These are phyloP conservation scores for Aix galericulata DNA, from an alignment of 2,113 vertebrate species.

Conservation along the genomic window DNA sequence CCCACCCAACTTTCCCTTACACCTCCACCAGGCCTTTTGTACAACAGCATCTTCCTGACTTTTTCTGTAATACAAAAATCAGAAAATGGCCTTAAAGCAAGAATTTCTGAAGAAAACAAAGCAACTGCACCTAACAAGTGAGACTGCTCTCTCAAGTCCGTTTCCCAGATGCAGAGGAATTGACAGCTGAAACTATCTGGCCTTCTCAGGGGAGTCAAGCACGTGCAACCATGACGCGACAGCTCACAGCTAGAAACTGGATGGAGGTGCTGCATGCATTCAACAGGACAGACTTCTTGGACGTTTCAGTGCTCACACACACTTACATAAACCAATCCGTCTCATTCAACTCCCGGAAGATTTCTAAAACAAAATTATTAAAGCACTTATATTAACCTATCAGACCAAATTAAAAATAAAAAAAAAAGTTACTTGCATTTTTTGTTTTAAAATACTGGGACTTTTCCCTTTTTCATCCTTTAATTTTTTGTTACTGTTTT, in stretches of 20 bases:
- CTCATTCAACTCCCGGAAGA: background rate
- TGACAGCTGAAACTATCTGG: background rate
- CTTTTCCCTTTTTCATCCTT: background rate
- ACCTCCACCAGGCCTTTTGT: background rate
- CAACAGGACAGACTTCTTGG: background rate
- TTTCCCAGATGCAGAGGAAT: background rate
- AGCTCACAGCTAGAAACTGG: background rate
- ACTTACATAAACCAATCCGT: accelerated
- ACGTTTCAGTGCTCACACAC: background rate
- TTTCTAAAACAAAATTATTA: background rate
- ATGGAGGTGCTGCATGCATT: background rate
- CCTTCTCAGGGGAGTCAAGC: background rate
- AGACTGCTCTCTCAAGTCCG: accelerated
- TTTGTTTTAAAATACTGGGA: background rate
- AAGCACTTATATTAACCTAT: background rate
- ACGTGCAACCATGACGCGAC: accelerated
- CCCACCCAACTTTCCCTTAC: background rate
- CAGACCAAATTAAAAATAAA: background rate
- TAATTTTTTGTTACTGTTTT: background rate
- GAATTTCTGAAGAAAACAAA: background rate
- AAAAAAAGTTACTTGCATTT: background rate
- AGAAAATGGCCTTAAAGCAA: background rate
- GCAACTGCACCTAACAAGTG: background rate
- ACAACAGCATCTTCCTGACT: background rate
- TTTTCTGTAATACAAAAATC: background rate